Percentiles rank a stretch among this genome's conserved stretches.
phyloP scores from a whole-genome alignment of 1,140 invertebrate genomes.

The Microplitis demolitor region DNA sequence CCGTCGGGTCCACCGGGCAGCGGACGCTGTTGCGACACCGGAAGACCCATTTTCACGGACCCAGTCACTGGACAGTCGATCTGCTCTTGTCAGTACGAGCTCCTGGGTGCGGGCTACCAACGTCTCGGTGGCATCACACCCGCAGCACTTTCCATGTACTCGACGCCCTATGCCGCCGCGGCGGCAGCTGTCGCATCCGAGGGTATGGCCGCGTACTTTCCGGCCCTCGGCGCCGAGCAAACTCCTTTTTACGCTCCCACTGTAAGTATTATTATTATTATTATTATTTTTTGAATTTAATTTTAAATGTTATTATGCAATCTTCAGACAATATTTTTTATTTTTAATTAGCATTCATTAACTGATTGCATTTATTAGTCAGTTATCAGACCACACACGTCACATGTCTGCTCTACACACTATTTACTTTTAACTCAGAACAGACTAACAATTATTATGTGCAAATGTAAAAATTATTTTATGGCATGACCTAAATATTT shows the following conservation, averaged over 20 bases:
- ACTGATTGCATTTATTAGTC: neutral
- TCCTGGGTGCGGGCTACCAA: slow-evolving; percentile 74
- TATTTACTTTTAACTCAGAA: too few relatives aligned
- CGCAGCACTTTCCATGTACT: slow-evolving; percentile 76
- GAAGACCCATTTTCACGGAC: slow-evolving; percentile 88
- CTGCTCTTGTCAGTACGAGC: slow-evolving; percentile 88
- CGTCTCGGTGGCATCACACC: slow-evolving; percentile 73
- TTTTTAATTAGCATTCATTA: neutral
- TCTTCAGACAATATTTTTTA: too few relatives aligned
- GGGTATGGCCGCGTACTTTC: slow-evolving; percentile 81
- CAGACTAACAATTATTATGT: too few relatives aligned
- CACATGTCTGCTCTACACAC: too few relatives aligned
- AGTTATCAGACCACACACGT: neutral
- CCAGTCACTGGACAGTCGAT: slow-evolving; percentile 90
- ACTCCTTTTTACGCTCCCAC: slow-evolving; percentile 81
- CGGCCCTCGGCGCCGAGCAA: slow-evolving; percentile 78
- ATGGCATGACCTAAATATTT: too few relatives aligned
- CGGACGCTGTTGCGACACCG: slow-evolving; percentile 87
- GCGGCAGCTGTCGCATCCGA: slow-evolving; percentile 68
- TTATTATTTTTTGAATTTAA: neutral
- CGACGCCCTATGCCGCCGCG: slow-evolving; percentile 74
- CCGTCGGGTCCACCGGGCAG: slow-evolving; percentile 50
- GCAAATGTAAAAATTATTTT: too few relatives aligned
- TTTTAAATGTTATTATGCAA: too few relatives aligned
- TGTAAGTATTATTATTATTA: slow-evolving; percentile 65